Percentiles rank a stretch among this genome's conserved stretches.
Conservation (phyloP, 2,797 vertebrate genomes). For the Sebastes itinus region DNA sequence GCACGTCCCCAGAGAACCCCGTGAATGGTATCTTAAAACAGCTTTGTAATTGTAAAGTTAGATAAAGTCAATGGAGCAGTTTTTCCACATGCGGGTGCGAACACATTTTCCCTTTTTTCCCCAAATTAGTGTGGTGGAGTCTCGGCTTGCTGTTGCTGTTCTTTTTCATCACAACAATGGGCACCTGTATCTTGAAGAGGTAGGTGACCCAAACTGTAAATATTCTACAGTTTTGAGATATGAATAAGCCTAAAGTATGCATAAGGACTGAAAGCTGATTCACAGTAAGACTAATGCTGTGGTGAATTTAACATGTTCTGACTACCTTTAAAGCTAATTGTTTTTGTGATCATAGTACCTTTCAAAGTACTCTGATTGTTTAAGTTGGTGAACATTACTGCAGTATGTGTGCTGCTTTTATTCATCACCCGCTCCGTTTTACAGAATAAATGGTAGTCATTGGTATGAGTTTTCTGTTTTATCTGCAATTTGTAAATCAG, state of each 20-base stretch:
- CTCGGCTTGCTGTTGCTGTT: conserved; percentile 44
- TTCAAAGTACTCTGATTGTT: not conserved
- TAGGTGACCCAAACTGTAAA: conserved; percentile 23
- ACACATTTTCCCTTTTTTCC: not conserved
- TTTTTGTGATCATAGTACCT: not conserved
- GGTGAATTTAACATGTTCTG: not conserved
- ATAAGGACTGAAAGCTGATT: not conserved
- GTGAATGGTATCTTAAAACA: conserved; percentile 39
- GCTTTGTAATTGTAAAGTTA: not conserved
- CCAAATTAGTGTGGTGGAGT: conserved; percentile 54
- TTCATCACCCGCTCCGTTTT: not conserved
- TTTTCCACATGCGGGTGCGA: not conserved
- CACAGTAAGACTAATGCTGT: not conserved
- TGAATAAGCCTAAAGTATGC: not conserved
- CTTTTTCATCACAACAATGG: conserved; percentile 44
- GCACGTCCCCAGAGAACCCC: conserved; percentile 25
- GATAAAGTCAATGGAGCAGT: not conserved
- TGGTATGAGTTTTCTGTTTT: not conserved
- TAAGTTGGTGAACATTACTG: not conserved
- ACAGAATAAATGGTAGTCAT: not conserved
- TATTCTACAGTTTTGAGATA: not conserved
- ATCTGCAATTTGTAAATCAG: not conserved
- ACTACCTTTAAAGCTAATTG: not conserved
- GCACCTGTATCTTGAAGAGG: conserved; percentile 65
- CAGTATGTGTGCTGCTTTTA: not conserved